These are phyloP conservation scores for Mimas tiliae DNA, from an alignment of 2,888 invertebrate genomes.

Conservation along the genomic window DNA sequence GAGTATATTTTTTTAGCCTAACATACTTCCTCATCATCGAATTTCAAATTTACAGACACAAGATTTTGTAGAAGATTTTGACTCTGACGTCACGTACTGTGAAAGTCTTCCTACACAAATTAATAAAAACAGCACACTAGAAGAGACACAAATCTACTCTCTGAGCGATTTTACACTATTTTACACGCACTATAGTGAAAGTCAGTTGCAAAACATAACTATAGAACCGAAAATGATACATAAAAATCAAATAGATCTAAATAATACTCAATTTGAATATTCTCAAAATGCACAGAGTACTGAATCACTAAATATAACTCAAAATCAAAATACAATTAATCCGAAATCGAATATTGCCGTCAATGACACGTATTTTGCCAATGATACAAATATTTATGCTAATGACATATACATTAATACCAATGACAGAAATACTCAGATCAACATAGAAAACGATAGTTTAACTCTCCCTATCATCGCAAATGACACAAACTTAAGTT, in stretches of 20 bases:
- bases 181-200: slow-evolving; percentile 55
- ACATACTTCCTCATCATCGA: not conserved
- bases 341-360: not conserved
- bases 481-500: slow-evolving; percentile 29
- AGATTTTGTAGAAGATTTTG: not conserved
- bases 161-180: slow-evolving; percentile 43
- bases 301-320: not conserved
- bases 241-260: not conserved
- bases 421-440: not conserved
- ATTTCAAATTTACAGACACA: not conserved
- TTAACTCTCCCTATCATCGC: not conserved
- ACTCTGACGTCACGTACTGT: not conserved
- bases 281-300: slow-evolving; percentile 2
- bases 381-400: too few species aligned
- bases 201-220: slow-evolving; percentile 46
- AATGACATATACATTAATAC: not conserved
- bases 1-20: not conserved
- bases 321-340: not conserved
- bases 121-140: not conserved
- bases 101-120: not conserved
- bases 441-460: not conserved
- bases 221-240: slow-evolving; percentile 43
- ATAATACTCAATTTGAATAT: not conserved
- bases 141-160: slow-evolving; percentile 24
- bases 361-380: not conserved